Evolutionary conservation across 2,113 vertebrate genomes (phyloP).

Genomic region (Sprattus sprattus): DNA sequence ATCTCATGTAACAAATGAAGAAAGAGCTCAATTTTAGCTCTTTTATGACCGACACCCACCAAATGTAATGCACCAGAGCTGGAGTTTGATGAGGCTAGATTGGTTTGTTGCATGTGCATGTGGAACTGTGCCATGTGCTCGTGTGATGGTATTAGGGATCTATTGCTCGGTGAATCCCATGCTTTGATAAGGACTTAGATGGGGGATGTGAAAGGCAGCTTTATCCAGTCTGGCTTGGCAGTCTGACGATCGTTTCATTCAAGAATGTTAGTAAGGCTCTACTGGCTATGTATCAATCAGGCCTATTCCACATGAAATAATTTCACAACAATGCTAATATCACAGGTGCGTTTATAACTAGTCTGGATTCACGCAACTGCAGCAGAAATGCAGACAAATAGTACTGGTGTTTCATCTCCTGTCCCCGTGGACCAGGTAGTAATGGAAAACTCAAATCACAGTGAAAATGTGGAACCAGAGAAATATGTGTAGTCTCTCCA

Average conservation of each 20-base stretch:
- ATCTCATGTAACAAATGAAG: not conserved
- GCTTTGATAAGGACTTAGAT: conserved; percentile 19
- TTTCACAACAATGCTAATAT: not conserved
- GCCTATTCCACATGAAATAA: not conserved
- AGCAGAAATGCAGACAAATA: not conserved
- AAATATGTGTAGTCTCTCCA: not conserved
- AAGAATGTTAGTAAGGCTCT: not conserved
- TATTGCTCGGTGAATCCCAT: conserved; percentile 28
- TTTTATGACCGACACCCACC: not conserved
- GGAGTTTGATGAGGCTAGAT: not conserved
- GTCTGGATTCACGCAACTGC: not conserved
- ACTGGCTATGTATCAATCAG: not conserved
- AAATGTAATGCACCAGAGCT: not conserved
- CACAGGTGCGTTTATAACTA: not conserved
- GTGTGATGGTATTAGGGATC: not conserved
- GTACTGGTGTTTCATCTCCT: not conserved
- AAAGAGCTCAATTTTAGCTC: not conserved
- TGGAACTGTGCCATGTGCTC: not conserved
- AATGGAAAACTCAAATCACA: conserved; percentile 9
- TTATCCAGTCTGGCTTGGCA: not conserved
- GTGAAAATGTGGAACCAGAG: conserved; percentile 19
- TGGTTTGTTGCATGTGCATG: not conserved
- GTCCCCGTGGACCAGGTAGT: not conserved
- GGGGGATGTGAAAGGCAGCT: conserved; percentile 10
- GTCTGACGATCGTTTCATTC: not conserved